These are phyloP conservation scores for Notothenia coriiceps DNA, from an alignment of 2,113 vertebrate species.

Conservation along the genomic window DNA sequence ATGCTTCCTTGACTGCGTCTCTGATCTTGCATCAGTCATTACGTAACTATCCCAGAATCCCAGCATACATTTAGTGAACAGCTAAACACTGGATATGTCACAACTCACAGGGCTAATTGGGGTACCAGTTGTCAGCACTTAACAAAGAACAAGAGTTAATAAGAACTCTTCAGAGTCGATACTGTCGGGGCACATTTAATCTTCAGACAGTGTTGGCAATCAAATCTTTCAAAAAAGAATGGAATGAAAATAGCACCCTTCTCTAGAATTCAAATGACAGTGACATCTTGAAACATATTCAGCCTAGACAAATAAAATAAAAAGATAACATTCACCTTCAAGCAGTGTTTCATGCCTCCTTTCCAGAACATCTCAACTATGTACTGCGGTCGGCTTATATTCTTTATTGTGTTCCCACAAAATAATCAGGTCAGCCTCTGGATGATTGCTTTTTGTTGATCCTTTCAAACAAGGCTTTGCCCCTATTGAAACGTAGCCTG, in stretches of 20 bases:
- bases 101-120: not conserved
- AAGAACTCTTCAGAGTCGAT: slow-evolving; percentile 1
- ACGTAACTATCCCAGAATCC: not conserved
- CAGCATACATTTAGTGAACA: not conserved
- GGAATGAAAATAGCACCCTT: no score
- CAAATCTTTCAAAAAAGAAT: not conserved
- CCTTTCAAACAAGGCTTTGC: slow-evolving; percentile 34
- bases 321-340: not conserved
- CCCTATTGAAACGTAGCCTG: slow-evolving; percentile 27
- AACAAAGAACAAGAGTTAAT: slow-evolving; percentile 18
- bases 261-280: not conserved
- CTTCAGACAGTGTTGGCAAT: not conserved
- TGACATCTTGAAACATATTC: not conserved
- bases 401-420: slow-evolving; percentile 7
- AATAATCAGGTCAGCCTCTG: slow-evolving; percentile 29
- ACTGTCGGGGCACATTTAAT: not conserved
- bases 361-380: not conserved
- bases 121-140: slow-evolving; percentile 7
- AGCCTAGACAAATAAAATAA: not conserved
- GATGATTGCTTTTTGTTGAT: slow-evolving; percentile 35
- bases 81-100: not conserved
- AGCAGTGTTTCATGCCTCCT: not conserved
- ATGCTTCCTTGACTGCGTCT: no score
- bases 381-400: not conserved
- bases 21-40: not conserved